Base-by-base conservation (phyloP, 2,888 invertebrate species). In the Orgyia antiqua region DNA sequence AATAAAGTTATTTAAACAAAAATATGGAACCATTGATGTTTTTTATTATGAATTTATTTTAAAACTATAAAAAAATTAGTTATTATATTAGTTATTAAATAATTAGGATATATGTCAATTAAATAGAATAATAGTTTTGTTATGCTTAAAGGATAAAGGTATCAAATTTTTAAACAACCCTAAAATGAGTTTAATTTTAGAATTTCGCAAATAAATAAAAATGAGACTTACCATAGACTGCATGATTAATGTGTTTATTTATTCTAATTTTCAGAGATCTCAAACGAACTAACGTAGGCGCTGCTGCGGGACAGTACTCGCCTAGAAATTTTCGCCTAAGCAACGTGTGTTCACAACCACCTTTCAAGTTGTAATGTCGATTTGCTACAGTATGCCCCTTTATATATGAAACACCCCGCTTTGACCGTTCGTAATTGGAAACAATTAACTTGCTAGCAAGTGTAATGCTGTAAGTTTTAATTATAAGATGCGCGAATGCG, bases 311-410 rank as follows among this genome's bases (percentile, higher is more conserved):
- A 61, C 84, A 84, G 84, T 74, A 86, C 82, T 86, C 86, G 86
- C 83, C 69, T 73, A 74, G 82, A 72, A 75, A 86, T 61, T 86
- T 84, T 77, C 86, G 84, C 69, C 86, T 86, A 86, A 84, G 84
- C 57, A 51, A 68, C 71, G 80, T 74, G 76, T 66, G 67, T 58
- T 61, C 65, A 55, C 72, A 68, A 77, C 72, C 56, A 79, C 72
- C 63, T 66, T 68, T 66, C 63, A 55, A 69, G 67, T 74, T 65
- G 72, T 82, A 83, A 82, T 84, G 82, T 59, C 61, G 68, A 68
- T 67, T 65, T 65, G 65, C 43, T 50, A 62, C 59, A 65, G 62
- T 42, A 48, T 37, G 69, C 69, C 71, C 66, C 74, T 55, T 80
- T 86, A 68, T 86, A 86, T 86, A 86, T 80, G 73, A 64, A 64